These are phyloP conservation scores for Drosophila trichaetosa DNA, from an alignment of 2,888 invertebrate genomes.

Conservation along the genomic window DNA sequence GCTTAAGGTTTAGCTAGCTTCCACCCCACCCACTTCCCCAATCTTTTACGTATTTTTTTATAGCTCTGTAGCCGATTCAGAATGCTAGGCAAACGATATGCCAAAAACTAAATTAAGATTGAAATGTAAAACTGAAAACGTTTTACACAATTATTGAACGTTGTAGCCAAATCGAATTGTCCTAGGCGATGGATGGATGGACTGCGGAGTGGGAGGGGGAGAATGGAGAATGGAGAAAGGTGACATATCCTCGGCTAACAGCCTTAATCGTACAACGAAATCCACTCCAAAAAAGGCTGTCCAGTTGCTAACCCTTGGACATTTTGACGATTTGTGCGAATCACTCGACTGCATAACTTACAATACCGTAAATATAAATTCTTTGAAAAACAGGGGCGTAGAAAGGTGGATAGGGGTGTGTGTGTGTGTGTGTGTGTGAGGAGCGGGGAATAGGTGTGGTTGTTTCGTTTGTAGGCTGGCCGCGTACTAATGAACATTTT, in stretches of 20 bases:
- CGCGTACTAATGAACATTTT: conserved; percentile 67
- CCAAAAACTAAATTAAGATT: conserved; percentile 84
- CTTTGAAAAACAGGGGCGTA: conserved; percentile 1
- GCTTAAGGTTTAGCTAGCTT: too few species aligned
- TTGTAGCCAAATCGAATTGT: conserved; percentile 44
- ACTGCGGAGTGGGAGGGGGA: not conserved
- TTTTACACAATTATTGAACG: conserved; percentile 82
- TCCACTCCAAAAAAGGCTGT: conserved; percentile 69
- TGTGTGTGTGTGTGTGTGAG: not conserved
- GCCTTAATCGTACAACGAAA: conserved; percentile 83
- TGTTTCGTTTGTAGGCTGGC: conserved; percentile 11
- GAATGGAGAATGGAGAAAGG: not conserved
- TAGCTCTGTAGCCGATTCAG: conserved; percentile 14
- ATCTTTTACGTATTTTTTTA: not conserved
- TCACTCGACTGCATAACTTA: conserved; percentile 84
- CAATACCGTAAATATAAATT: conserved; percentile 82
- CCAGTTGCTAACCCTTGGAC: conserved; percentile 38
- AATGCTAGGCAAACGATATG: conserved; percentile 72
- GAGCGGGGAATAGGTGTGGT: not conserved
- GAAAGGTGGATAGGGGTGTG: not conserved
- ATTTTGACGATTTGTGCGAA: conserved; percentile 69
- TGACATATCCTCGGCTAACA: conserved; percentile 41
- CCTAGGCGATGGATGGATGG: not conserved
- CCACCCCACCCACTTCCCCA: not conserved
- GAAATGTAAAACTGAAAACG: conserved; percentile 84